Conservation (phyloP, 2,797 vertebrate species). For the Anguilla obscura region DNA sequence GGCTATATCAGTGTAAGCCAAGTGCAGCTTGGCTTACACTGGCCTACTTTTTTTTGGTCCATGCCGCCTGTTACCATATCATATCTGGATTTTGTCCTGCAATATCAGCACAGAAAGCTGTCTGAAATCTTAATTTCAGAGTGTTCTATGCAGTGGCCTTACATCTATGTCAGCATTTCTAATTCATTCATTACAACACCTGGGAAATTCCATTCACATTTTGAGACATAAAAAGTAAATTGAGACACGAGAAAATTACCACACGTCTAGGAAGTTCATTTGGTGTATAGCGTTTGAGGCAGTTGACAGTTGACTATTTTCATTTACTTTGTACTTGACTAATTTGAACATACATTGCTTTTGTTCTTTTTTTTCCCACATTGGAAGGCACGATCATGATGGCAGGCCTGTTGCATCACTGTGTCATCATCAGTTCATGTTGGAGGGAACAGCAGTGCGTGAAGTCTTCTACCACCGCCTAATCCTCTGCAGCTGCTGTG, state of each 20-base stretch:
- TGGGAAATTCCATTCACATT: background rate
- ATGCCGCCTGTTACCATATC: background rate
- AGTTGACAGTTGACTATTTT: too few species aligned
- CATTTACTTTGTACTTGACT: too few species aligned
- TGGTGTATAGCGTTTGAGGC: background rate
- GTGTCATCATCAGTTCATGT: too few species aligned
- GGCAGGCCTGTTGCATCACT: too few species aligned
- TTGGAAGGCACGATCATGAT: too few species aligned
- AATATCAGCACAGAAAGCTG: background rate
- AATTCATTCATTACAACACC: background rate
- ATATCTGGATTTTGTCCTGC: background rate
- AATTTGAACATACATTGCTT: too few species aligned
- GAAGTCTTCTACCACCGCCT: too few species aligned
- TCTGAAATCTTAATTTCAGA: background rate
- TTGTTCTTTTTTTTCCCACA: too few species aligned
- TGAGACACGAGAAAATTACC: background rate
- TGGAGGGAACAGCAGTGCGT: too few species aligned
- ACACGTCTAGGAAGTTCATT: background rate
- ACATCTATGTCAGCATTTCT: background rate
- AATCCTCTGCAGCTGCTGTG: too few species aligned
- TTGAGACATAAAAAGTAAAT: background rate
- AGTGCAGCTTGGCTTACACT: background rate
- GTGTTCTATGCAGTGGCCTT: background rate
- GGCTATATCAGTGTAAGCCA: too few species aligned
- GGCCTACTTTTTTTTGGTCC: background rate